Evolutionary conservation across 2,797 vertebrate genomes (phyloP), one percentile per base, ranked within the genome.

Genomic region (Lepus townsendii): DNA sequence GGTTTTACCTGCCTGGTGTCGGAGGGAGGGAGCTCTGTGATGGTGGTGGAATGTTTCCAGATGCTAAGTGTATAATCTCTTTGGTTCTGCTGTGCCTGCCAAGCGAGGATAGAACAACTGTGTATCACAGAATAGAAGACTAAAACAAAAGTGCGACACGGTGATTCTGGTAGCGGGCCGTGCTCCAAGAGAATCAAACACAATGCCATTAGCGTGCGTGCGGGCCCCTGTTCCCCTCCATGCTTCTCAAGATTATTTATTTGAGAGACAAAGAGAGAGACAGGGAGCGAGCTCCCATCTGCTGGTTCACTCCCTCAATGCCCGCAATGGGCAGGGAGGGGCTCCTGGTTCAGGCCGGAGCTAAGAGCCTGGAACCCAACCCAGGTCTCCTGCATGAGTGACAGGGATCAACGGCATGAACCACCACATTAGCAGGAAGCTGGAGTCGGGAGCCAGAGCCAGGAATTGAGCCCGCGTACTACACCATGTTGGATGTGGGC

Each of bases 61-160:
- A 95, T 82, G 94, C 78, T 66, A 32, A 95, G 87, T 89, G 85
- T 94, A 63, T 97, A 96, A 96, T 97, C 94, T 88, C 84, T 84
- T 95, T 95, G 92, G 91, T 96, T 97, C 95, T 93, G 89, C 92
- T 22, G 71, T 10, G 90, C 30, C 73, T 96, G 95, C 95, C 94
- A 90, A 96, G 91, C 0, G 4, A 75, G 87, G 72, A 66, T 38
- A 16, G 89, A 92, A 93, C 88, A 72, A 91, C 73, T 24, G 17
- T 27, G 75, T 16, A 10, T 62, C 60, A 38, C 63, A 76, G 92
- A 84, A 32, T 3, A 73, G 79, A 96, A 73, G 77, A 69, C 22
- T 52, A 62, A 88, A 80, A 93, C 95, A 94, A 94, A 93, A 79
- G 80, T 42, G 12, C 65, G 78, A 76, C 90, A 72, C 26, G 54